phyloP scores from a whole-genome alignment of 1,140 invertebrate species.

The Lanistes nyassanus region DNA sequence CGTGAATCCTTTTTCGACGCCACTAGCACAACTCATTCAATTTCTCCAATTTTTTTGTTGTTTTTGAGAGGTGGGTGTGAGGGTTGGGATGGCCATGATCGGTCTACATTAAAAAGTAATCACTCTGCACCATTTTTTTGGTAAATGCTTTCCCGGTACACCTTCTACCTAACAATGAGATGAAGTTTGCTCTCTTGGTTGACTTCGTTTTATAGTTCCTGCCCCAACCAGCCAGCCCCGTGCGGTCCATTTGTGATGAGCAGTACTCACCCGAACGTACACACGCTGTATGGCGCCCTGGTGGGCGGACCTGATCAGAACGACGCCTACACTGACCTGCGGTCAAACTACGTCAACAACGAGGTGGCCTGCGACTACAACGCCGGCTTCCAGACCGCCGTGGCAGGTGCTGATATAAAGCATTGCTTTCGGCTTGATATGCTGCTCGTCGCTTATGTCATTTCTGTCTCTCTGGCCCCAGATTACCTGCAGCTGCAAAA shows the following conservation, averaged over 20 bases:
- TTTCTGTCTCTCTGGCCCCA: too few species aligned
- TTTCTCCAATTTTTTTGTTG: too few species aligned
- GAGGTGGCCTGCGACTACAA: slow-evolving; percentile 64
- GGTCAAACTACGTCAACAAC: slow-evolving; percentile 57
- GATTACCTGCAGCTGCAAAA: too few species aligned
- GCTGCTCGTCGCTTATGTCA: too few species aligned
- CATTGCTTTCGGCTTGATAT: too few species aligned
- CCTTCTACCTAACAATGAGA: not conserved
- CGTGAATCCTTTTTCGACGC: not conserved
- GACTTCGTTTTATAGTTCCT: slow-evolving; percentile 39
- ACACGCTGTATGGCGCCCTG: slow-evolving; percentile 50
- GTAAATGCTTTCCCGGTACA: too few species aligned
- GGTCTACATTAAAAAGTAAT: too few species aligned
- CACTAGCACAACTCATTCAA: too few species aligned
- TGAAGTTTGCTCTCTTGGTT: not conserved
- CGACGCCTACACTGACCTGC: slow-evolving; percentile 52
- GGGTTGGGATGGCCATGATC: too few species aligned
- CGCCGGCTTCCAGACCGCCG: slow-evolving; percentile 49
- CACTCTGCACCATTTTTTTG: not conserved
- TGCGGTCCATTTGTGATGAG: slow-evolving; percentile 29
- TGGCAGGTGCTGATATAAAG: slow-evolving; percentile 32
- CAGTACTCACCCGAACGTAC: slow-evolving; percentile 37
- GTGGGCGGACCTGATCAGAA: slow-evolving; percentile 59
- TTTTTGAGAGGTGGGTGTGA: too few species aligned
- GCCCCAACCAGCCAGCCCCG: slow-evolving; percentile 43